Evolutionary conservation across 2,797 vertebrate genomes (phyloP).

Genomic region (Phalanger gymnotis): DNA sequence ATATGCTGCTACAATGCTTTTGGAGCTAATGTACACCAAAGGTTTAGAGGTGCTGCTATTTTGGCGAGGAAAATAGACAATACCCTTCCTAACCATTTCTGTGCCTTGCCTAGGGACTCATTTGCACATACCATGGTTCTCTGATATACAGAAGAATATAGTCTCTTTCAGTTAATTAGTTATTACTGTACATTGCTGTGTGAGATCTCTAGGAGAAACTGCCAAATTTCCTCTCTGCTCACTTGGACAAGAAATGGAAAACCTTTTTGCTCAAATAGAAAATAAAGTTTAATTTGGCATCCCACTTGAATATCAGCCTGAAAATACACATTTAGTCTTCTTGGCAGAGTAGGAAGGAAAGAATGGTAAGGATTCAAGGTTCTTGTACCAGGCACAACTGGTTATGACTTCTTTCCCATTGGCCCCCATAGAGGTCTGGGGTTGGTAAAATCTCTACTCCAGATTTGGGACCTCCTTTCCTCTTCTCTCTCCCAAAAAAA

Average conservation of each 20-base stretch:
- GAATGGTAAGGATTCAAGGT: not conserved
- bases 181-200: not conserved
- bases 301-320: constrained; percentile 34
- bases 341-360: constrained; percentile 5
- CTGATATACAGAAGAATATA: not conserved
- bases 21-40: not conserved
- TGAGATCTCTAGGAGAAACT: not conserved
- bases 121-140: not conserved
- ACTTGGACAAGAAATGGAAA: constrained; percentile 42
- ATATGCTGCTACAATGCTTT: not conserved
- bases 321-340: constrained; percentile 18
- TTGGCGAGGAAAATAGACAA: constrained; percentile 8
- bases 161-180: constrained; percentile 52
- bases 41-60: not conserved
- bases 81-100: not conserved
- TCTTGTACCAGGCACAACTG: rapidly evolving
- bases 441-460: not conserved
- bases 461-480: not conserved
- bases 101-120: constrained; percentile 5
- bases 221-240: constrained; percentile 37
- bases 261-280: constrained; percentile 61
- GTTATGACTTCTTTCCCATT: not conserved
- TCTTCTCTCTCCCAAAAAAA: not conserved
- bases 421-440: rapidly evolving
- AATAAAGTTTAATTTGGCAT: constrained; percentile 70